Conservation (phyloP, 2,797 vertebrate genomes). For the Cryptoblepharus egeriae region DNA sequence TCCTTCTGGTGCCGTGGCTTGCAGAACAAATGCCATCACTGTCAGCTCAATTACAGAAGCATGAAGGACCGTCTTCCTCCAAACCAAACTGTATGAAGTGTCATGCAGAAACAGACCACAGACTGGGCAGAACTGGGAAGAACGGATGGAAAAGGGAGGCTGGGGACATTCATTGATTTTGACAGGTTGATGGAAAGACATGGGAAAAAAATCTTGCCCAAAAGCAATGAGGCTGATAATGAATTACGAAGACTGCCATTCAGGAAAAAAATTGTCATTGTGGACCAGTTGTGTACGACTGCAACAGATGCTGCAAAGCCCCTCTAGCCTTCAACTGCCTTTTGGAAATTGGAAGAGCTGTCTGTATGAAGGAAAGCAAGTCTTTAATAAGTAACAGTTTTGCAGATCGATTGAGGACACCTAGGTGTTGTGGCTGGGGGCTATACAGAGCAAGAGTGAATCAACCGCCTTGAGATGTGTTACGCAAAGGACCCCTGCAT, state of each 20-base stretch:
- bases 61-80: constrained; percentile 40
- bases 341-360: constrained; percentile 37
- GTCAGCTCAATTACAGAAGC: constrained; percentile 49
- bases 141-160: constrained; percentile 20
- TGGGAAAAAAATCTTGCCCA: constrained; percentile 19
- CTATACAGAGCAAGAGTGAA: neutral
- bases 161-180: constrained; percentile 43
- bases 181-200: constrained; percentile 38
- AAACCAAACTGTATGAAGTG: constrained; percentile 40
- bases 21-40: constrained; percentile 27
- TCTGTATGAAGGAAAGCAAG: constrained; percentile 31
- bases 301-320: constrained; percentile 21
- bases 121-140: neutral
- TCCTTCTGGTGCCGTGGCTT: constrained; percentile 11
- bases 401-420: constrained; percentile 31
- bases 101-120: constrained; percentile 41
- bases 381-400: constrained; percentile 24
- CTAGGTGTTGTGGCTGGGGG: neutral
- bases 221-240: constrained; percentile 27
- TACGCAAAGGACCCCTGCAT: neutral
- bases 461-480: neutral
- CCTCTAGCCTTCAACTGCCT: constrained; percentile 28
- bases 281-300: constrained; percentile 8
- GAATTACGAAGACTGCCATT: constrained; percentile 34
- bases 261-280: constrained; percentile 7